These are phyloP conservation scores for Xiphophorus birchmanni DNA, from an alignment of 2,797 vertebrate species.

Conservation along the genomic window DNA sequence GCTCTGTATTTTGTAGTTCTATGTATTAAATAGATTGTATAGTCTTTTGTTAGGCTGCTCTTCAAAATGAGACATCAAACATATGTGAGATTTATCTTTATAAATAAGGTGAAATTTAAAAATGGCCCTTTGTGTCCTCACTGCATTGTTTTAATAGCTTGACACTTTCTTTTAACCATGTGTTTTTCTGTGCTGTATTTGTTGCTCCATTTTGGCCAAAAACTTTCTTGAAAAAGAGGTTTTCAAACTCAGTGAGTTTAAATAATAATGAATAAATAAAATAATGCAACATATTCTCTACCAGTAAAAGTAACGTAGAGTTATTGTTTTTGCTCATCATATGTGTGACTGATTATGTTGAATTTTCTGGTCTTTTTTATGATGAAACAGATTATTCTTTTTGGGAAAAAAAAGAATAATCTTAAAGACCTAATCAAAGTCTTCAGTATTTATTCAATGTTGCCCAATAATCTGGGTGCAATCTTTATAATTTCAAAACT, in stretches of 20 bases:
- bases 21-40: neutral
- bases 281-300: too few species aligned
- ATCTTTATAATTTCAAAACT: neutral
- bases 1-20: neutral
- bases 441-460: neutral
- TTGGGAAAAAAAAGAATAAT: neutral
- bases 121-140: too few species aligned
- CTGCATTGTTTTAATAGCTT: too few species aligned
- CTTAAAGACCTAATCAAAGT: neutral
- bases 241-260: too few species aligned
- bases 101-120: too few species aligned
- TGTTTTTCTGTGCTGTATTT: too few species aligned
- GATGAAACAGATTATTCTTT: neutral
- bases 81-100: neutral
- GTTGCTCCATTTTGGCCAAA: too few species aligned
- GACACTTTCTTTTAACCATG: too few species aligned
- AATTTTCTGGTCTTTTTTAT: neutral
- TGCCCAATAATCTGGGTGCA: neutral
- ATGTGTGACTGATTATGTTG: neutral
- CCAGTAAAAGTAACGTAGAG: neutral
- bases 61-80: too few species aligned
- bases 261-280: too few species aligned
- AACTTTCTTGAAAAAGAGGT: too few species aligned
- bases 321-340: neutral
- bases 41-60: too few species aligned